A percentile compares a stretch with the other conserved stretches of the same genome.
phyloP scores from a whole-genome alignment of 2,888 invertebrate species.

The Hemistola chrysoprasaria region DNA sequence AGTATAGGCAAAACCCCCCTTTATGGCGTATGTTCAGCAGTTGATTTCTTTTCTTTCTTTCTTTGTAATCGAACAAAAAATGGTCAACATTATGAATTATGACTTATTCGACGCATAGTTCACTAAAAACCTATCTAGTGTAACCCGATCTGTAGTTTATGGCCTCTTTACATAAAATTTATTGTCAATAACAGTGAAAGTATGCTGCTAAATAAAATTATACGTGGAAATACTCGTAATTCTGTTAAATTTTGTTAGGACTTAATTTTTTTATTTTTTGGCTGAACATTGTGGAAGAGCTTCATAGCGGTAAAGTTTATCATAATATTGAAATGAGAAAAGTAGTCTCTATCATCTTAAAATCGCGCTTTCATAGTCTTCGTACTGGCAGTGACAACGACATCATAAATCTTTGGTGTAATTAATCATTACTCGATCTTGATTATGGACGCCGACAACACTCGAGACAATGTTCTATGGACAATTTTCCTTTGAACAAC shows the following conservation, averaged over 20 bases:
- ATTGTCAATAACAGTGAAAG: constrained; percentile 18
- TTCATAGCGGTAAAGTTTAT: no score
- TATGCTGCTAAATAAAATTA: constrained; percentile 8
- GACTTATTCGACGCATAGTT: constrained; percentile 43
- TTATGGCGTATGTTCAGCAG: no score
- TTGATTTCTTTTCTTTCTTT: no score
- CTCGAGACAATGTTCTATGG: constrained; percentile 35
- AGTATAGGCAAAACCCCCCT: no score
- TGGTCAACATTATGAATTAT: constrained; percentile 44
- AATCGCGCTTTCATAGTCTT: constrained; percentile 19
- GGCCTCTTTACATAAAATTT: constrained; percentile 24
- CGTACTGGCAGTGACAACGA: constrained; percentile 38
- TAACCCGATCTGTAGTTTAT: constrained; percentile 35
- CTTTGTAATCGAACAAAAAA: constrained; percentile 36
- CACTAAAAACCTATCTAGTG: constrained; percentile 37
- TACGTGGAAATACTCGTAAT: neutral
- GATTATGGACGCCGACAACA: constrained; percentile 36
- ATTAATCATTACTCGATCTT: constrained; percentile 53
- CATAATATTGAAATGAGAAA: no score
- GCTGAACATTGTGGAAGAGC: no score
- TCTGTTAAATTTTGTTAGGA: neutral
- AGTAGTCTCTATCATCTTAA: neutral
- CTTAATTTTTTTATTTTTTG: constrained; percentile 3
- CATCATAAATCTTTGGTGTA: constrained; percentile 54
- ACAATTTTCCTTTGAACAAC: constrained; percentile 7